These are phyloP conservation scores for Lycaena phlaeas DNA, from an alignment of 2,888 invertebrate species.

Conservation along the genomic window DNA sequence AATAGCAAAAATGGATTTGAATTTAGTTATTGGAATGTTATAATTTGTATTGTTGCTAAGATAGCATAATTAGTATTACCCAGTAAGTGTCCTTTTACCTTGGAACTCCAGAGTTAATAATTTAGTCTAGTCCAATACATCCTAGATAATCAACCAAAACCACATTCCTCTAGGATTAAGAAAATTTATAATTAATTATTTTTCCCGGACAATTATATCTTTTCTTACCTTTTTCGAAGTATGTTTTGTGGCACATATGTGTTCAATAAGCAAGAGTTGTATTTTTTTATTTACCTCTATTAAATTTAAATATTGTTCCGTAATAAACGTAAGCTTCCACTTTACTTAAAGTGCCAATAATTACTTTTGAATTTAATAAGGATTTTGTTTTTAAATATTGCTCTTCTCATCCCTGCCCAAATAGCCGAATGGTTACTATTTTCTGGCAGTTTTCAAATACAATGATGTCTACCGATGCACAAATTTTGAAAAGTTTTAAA, in stretches of 20 bases:
- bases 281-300: too few relatives aligned
- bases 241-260: too few relatives aligned
- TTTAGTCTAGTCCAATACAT: constrained; percentile 29
- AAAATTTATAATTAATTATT: constrained; percentile 13
- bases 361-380: too few relatives aligned
- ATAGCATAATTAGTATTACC: constrained; percentile 26
- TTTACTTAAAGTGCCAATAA: neutral
- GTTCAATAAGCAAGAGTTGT: too few relatives aligned
- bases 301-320: too few relatives aligned
- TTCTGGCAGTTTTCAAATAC: too few relatives aligned
- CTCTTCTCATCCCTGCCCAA: too few relatives aligned
- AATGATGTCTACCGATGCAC: constrained; percentile 12
- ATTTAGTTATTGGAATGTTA: constrained; percentile 6
- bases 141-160: constrained; percentile 34
- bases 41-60: constrained; percentile 25
- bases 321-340: neutral
- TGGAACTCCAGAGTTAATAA: constrained; percentile 27
- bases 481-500: constrained; percentile 17
- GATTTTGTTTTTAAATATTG: too few relatives aligned
- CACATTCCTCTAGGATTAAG: constrained; percentile 68
- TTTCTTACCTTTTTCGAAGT: too few relatives aligned
- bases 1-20: too few relatives aligned
- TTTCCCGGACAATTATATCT: constrained; percentile 21
- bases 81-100: constrained; percentile 61
- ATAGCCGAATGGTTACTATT: too few relatives aligned